Conservation (phyloP, 1,140 invertebrate species). For the Drosophila ficusphila region DNA sequence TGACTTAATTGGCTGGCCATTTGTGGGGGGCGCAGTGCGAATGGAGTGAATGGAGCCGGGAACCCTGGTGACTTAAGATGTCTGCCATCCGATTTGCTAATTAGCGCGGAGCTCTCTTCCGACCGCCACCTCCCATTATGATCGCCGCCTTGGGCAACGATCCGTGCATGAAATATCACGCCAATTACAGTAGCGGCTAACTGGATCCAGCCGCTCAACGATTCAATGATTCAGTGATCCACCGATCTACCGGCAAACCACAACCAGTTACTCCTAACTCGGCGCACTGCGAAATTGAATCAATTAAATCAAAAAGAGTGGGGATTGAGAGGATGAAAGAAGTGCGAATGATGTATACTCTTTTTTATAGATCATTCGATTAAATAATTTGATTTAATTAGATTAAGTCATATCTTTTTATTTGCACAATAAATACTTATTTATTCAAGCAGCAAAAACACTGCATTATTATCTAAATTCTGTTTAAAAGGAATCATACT, state of each 20-base stretch:
- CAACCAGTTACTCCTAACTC: slow-evolving; percentile 55
- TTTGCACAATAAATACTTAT: no score
- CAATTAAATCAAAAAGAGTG: slow-evolving; percentile 63
- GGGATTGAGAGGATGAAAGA: not conserved
- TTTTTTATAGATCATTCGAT: not conserved
- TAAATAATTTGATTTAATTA: no score
- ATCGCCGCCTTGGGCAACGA: slow-evolving; percentile 52
- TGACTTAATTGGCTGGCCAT: slow-evolving; percentile 34
- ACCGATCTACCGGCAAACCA: not conserved
- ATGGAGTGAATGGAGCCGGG: slow-evolving; percentile 9
- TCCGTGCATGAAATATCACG: slow-evolving; percentile 73
- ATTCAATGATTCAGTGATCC: slow-evolving; percentile 12
- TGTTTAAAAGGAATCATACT: no score
- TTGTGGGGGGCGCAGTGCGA: not conserved
- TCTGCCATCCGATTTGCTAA: slow-evolving; percentile 34
- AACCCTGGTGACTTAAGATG: slow-evolving; percentile 14
- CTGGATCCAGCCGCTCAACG: slow-evolving; percentile 1
- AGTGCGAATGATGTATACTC: not conserved
- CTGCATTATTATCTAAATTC: no score
- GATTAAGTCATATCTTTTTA: no score
- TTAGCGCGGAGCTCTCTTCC: slow-evolving; percentile 21
- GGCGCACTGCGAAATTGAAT: slow-evolving; percentile 70
- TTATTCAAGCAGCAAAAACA: no score
- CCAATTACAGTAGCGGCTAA: slow-evolving; percentile 60
- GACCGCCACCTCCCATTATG: slow-evolving; percentile 29